phyloP scores from a whole-genome alignment of 2,888 invertebrate genomes.

The Stramonita haemastoma region DNA sequence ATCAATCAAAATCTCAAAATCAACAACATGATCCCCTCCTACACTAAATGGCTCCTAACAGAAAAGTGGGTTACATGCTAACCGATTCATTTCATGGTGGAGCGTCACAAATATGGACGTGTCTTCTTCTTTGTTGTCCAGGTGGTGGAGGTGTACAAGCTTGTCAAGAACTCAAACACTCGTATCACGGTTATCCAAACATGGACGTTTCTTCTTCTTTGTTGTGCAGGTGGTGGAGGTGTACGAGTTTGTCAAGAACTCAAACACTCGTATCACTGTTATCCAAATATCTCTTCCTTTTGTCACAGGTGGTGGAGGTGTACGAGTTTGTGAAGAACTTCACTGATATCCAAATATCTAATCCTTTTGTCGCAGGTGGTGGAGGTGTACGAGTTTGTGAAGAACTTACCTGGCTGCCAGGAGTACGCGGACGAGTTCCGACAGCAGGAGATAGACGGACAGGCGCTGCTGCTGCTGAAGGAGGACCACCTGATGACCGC shows the following conservation, averaged over 20 bases:
- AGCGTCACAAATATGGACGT: too few relatives aligned
- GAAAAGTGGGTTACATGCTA: too few relatives aligned
- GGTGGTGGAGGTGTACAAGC: not conserved
- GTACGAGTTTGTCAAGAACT: not conserved
- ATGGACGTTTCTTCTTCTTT: not conserved
- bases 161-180: too few relatives aligned
- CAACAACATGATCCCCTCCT: too few relatives aligned
- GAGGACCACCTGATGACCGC: conserved; percentile 96
- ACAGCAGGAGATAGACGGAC: conserved; percentile 96
- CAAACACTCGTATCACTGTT: not conserved
- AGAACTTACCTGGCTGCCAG: conserved; percentile 91
- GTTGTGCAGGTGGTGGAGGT: not conserved
- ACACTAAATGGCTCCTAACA: too few relatives aligned
- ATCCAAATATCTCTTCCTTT: not conserved
- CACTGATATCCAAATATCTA: too few relatives aligned
- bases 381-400: conserved; percentile 92
- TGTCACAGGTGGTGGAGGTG: not conserved
- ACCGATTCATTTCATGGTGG: too few relatives aligned
- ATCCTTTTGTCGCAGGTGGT: conserved; percentile 81
- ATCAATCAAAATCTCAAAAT: too few relatives aligned
- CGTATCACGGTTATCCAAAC: too few relatives aligned
- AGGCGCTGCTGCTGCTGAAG: conserved; percentile 92
- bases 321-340: too few relatives aligned
- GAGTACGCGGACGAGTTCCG: conserved; percentile 96
- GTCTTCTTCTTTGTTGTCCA: not conserved